Conservation (phyloP, 2,888 invertebrate genomes). For the Epiblema foenella region DNA sequence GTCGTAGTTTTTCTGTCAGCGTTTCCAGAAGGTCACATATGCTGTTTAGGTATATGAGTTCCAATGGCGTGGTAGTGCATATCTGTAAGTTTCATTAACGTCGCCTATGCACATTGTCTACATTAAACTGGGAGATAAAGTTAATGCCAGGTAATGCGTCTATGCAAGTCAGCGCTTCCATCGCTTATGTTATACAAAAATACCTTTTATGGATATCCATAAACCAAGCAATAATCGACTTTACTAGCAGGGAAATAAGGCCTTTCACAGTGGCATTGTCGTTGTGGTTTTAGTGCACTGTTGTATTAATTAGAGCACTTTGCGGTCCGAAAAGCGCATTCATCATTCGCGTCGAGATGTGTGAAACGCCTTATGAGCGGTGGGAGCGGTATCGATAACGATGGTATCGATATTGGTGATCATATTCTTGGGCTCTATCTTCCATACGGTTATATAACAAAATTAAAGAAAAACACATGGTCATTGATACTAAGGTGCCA, state of each 20-base stretch:
- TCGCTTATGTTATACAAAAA: constrained; percentile 28
- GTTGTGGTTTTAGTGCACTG: constrained; percentile 29
- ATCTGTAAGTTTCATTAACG: constrained; percentile 18
- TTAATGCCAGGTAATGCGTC: constrained; percentile 35
- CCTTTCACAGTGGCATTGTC: neutral
- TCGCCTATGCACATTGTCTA: constrained; percentile 11
- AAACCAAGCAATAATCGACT: neutral
- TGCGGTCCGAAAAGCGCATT: constrained; percentile 71
- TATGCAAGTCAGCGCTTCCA: constrained; percentile 40
- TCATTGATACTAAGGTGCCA: no score
- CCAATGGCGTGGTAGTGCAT: neutral
- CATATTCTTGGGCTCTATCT: neutral
- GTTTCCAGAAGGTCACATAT: neutral
- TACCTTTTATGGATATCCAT: neutral
- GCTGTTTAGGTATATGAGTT: neutral
- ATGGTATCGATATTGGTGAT: constrained; percentile 43
- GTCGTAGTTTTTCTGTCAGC: neutral
- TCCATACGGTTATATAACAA: neutral
- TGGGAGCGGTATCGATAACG: constrained; percentile 45
- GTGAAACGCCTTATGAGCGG: constrained; percentile 49
- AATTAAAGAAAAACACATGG: neutral
- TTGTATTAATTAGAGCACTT: constrained; percentile 61
- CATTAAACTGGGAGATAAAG: constrained; percentile 28
- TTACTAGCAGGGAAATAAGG: neutral
- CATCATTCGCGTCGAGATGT: constrained; percentile 73